Evolutionary conservation across 2,888 invertebrate species (phyloP).

Genomic region (Cataglyphis livida): DNA sequence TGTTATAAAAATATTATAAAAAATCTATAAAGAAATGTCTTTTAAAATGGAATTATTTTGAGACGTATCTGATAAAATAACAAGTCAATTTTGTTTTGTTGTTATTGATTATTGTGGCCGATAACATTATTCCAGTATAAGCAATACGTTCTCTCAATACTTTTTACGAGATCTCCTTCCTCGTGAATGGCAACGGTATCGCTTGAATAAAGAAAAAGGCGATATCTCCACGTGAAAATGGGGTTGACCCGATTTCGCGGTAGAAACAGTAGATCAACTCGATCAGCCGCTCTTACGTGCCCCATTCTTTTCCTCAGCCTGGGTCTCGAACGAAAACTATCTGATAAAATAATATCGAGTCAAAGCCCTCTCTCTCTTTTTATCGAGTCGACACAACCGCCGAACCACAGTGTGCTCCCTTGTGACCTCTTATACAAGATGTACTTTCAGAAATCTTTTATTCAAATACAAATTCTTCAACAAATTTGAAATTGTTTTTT

Average conservation of each 20-base stretch:
- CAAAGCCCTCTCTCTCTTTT: conserved; percentile 50
- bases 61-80: background rate
- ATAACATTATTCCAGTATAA: conserved; percentile 18
- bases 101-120: background rate
- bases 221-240: conserved; percentile 55
- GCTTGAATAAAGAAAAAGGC: conserved; percentile 57
- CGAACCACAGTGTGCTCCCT: conserved; percentile 17
- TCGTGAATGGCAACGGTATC: conserved; percentile 30
- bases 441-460: conserved; percentile 25
- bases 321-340: conserved; percentile 56
- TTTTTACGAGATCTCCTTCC: conserved; percentile 21
- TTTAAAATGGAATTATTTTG: background rate
- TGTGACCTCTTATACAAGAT: conserved; percentile 48
- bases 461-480: conserved; percentile 22
- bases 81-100: background rate
- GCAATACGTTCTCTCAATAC: conserved; percentile 14
- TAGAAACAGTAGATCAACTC: conserved; percentile 69
- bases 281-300: conserved; percentile 62
- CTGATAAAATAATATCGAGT: conserved; percentile 69
- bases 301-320: conserved; percentile 49
- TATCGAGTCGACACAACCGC: conserved; percentile 23
- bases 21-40: background rate
- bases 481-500: conserved; percentile 4
- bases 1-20: background rate
- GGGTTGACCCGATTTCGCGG: conserved; percentile 63